These are phyloP conservation scores for Camelus bactrianus DNA, from an alignment of 2,113 vertebrate genomes.

Conservation along the genomic window DNA sequence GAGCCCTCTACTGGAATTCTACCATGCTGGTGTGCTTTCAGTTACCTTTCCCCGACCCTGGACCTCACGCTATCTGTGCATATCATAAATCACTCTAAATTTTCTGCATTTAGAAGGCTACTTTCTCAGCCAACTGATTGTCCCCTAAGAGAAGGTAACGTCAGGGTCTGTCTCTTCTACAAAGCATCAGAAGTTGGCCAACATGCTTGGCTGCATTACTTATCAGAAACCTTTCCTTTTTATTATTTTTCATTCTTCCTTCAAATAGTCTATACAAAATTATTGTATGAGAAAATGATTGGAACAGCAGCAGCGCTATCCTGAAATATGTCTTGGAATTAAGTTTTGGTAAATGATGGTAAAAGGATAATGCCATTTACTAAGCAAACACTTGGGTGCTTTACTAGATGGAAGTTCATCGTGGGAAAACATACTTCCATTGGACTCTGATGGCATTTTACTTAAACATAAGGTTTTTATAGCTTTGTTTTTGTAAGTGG, in stretches of 20 bases:
- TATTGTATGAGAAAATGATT: background rate
- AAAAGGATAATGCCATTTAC: background rate
- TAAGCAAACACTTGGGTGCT: background rate
- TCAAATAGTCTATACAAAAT: background rate
- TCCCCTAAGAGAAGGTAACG: background rate
- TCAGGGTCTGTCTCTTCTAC: fast-evolving
- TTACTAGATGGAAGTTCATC: background rate
- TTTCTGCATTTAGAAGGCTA: background rate
- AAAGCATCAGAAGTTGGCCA: background rate
- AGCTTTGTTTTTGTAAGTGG: background rate
- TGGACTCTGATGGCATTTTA: slow-evolving; percentile 8
- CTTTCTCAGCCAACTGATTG: background rate
- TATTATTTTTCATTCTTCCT: background rate
- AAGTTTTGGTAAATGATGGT: background rate
- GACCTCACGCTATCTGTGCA: background rate
- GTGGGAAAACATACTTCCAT: background rate
- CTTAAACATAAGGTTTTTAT: background rate
- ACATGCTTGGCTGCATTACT: background rate
- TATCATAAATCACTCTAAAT: background rate
- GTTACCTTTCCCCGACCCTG: background rate
- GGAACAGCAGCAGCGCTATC: background rate
- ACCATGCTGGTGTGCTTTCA: background rate
- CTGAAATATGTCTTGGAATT: background rate
- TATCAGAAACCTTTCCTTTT: background rate
- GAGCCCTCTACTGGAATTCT: background rate